A percentile compares a stretch with the other conserved stretches of the same genome.
phyloP scores from a whole-genome alignment of 2,113 vertebrate genomes.

The Vombatus ursinus region DNA sequence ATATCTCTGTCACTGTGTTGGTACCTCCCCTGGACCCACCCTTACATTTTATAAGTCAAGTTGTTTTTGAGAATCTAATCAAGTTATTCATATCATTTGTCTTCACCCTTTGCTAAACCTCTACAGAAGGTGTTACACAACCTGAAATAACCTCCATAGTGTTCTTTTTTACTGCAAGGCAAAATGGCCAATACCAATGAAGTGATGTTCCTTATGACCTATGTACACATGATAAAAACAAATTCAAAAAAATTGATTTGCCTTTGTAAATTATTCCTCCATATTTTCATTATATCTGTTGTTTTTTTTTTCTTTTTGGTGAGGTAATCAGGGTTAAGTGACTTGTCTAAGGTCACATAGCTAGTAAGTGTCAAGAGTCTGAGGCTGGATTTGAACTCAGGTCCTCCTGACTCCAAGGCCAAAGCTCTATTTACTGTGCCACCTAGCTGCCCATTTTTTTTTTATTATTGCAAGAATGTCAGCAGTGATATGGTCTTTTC shows the following conservation, averaged over 20 bases:
- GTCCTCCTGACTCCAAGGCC: too few relatives aligned
- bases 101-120: background rate
- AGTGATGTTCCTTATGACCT: background rate
- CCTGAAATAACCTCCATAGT: background rate
- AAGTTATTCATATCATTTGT: background rate
- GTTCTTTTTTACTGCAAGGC: background rate
- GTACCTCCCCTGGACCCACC: background rate
- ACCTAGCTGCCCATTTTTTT: too few relatives aligned
- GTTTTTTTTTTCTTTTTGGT: background rate
- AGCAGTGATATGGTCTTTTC: background rate
- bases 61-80: background rate
- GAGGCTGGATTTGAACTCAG: too few relatives aligned
- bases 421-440: too few relatives aligned
- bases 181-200: background rate
- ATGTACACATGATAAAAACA: background rate
- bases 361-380: too few relatives aligned
- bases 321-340: too few relatives aligned
- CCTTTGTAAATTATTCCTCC: background rate
- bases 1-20: background rate
- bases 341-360: too few relatives aligned
- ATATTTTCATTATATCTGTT: background rate
- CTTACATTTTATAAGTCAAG: background rate
- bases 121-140: background rate
- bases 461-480: background rate
- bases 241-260: background rate